Evolutionary conservation across 2,888 invertebrate species (phyloP).

Genomic region (Neuroscelio doddi): DNA sequence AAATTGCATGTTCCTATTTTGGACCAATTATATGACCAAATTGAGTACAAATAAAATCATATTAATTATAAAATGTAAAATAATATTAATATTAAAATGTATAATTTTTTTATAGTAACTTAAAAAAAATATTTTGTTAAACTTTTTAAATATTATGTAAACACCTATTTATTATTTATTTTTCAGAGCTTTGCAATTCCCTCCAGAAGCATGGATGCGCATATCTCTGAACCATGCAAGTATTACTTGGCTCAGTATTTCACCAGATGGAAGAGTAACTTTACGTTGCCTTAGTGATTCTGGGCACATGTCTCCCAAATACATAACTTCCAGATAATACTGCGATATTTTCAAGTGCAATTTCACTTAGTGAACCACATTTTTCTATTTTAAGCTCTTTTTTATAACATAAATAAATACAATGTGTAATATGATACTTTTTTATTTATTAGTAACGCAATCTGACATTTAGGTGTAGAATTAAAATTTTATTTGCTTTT

Average conservation of each 20-base stretch:
- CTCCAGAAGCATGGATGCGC: conserved; percentile 97
- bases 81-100: no score
- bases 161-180: conserved; percentile 12
- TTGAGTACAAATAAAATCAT: no score
- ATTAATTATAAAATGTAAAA: no score
- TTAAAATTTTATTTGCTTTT: no score
- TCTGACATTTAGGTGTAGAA: no score
- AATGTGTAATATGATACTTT: no score
- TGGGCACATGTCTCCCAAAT: conserved; percentile 89
- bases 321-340: conserved; percentile 73
- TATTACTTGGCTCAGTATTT: conserved; percentile 91
- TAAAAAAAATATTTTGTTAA: background rate
- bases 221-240: conserved; percentile 93
- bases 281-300: conserved; percentile 88
- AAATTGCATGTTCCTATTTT: no score
- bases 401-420: no score
- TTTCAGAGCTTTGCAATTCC: conserved; percentile 94
- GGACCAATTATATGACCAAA: no score
- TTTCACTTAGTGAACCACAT: background rate
- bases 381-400: no score
- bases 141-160: conserved; percentile 3
- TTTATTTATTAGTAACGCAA: no score
- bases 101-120: no score
- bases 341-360: background rate
- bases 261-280: conserved; percentile 89